Percentiles rank a stretch among this genome's conserved stretches.
phyloP scores from a whole-genome alignment of 2,888 invertebrate genomes.

The Brachycybe producta region DNA sequence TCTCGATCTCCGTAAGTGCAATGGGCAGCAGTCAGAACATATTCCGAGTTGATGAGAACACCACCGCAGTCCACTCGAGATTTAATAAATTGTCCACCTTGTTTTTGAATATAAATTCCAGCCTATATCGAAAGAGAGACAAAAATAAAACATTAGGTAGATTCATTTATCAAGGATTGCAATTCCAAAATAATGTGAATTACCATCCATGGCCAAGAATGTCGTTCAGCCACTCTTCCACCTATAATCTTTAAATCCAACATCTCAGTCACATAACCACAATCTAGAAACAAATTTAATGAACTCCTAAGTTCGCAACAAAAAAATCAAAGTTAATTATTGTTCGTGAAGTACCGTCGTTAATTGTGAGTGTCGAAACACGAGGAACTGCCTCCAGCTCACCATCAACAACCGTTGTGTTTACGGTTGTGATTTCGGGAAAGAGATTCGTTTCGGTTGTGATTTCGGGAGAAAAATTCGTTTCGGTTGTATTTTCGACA shows the following conservation, averaged over 20 bases:
- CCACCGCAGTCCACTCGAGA: conserved; percentile 29
- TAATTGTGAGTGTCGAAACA: too few species aligned
- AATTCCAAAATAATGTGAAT: neutral
- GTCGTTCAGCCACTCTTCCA: conserved; percentile 45
- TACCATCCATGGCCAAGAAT: conserved; percentile 34
- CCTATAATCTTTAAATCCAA: conserved; percentile 46
- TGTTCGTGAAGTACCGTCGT: too few species aligned
- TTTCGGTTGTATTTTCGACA: too few species aligned
- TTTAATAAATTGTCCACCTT: neutral
- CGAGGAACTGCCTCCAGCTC: too few species aligned
- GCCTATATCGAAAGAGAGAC: conserved; percentile 18
- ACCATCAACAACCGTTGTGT: too few species aligned
- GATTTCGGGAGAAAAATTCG: too few species aligned
- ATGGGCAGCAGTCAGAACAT: conserved; percentile 34
- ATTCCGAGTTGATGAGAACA: conserved; percentile 29
- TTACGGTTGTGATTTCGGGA: too few species aligned
- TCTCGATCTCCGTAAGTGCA: conserved; percentile 22
- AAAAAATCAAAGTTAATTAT: too few species aligned
- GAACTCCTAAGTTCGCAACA: too few species aligned
- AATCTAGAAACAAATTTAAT: neutral
- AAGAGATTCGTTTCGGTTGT: too few species aligned
- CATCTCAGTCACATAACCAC: neutral
- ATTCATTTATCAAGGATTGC: too few species aligned
- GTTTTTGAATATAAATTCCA: conserved; percentile 19
- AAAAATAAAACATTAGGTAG: neutral